phyloP scores from a whole-genome alignment of 2,888 invertebrate species.

The Polydrusus pterygomalis region DNA sequence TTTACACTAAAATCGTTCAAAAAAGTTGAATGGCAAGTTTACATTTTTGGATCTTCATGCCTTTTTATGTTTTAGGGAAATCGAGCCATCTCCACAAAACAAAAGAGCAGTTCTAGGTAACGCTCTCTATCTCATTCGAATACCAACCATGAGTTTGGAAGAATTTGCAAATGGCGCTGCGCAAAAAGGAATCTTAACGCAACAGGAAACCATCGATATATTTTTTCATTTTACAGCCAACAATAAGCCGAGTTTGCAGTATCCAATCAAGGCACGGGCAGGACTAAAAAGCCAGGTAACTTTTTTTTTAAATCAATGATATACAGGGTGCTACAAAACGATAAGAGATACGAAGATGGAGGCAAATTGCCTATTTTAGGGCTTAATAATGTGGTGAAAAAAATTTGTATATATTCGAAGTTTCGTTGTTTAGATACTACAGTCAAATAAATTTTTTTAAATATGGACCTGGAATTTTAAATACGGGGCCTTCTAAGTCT shows the following conservation, averaged over 20 bases:
- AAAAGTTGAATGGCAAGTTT: no score
- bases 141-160: conserved; percentile 95
- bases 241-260: conserved; percentile 88
- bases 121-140: conserved; percentile 90
- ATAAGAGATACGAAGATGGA: no score
- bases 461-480: no score
- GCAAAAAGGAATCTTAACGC: conserved; percentile 92
- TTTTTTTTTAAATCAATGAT: conserved; percentile 38
- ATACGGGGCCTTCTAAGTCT: no score
- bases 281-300: conserved; percentile 93
- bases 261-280: conserved; percentile 87
- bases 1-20: no score
- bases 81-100: conserved; percentile 88
- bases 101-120: conserved; percentile 83
- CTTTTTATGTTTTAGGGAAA: conserved; percentile 75
- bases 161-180: conserved; percentile 97
- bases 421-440: no score
- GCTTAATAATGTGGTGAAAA: no score
- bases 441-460: no score
- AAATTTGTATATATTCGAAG: no score
- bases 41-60: not conserved
- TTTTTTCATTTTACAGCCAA: conserved; percentile 96
- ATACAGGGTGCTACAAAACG: no score
- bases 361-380: no score
- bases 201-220: conserved; percentile 95